Base-by-base conservation (phyloP, 2,888 invertebrate genomes). In the Drosophila paramelanica region DNA sequence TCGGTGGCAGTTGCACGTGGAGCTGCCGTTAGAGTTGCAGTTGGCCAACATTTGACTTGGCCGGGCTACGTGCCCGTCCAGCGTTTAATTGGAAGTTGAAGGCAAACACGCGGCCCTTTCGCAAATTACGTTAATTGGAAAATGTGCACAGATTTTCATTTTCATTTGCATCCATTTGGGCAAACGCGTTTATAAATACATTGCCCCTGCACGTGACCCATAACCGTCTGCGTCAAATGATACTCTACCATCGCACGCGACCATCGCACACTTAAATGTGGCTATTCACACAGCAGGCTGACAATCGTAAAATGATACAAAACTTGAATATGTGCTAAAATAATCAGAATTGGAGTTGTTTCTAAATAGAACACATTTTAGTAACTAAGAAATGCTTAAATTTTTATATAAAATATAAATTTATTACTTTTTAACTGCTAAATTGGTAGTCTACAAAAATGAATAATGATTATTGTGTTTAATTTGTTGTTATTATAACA, bases 61-160 rank as follows among this genome's bases (percentile, higher is more conserved):
- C 6, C 33, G n/a, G 50, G 23, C 49, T 58, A 73, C 77, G 83
- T 83, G 81, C 67, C 36, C 36, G 57, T 33, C 20, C 65, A 11
- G 56, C 66, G 47, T 84, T 89, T 89, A 87, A 83, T 87, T 89
- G 75, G 72, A 59, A 71, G 77, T 51, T 56, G 52, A 61, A 53
- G 64, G 52, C 82, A 70, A 62, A 70, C 66, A 70, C 71, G 71
- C 46, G 53, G 75, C 51, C 59, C 55, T 67, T 88, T 67, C 67
- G 58, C 81, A 77, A 87, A 75, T 81, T 77, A 83, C 71, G 84
- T 89, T 83, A 83, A 83, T 83, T 80, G 89, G 68, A 77, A 80
- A 83, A 69, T 77, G 69, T 67, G 65, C 81, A 67, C 52, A 67
- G 79, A 82, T 79, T 77, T 68, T 51, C 58, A 62, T 45, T 47